Evolutionary conservation across 2,888 invertebrate genomes (phyloP).

Genomic region (Polymixis lichenea): DNA sequence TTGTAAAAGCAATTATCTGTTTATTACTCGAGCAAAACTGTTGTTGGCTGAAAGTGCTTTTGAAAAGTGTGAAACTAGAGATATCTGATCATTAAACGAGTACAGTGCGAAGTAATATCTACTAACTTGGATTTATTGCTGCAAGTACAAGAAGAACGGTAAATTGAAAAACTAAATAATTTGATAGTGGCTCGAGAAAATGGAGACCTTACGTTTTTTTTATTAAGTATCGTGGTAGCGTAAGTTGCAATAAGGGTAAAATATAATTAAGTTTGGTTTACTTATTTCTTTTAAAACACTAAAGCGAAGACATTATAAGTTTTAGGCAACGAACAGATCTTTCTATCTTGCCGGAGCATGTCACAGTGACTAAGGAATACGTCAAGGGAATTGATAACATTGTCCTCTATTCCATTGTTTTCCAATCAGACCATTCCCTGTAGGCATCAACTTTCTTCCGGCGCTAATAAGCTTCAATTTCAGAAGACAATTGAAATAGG

Average conservation of each 20-base stretch:
- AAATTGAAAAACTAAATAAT: slow-evolving; percentile 56
- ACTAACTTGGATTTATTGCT: slow-evolving; percentile 55
- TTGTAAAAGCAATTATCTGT: slow-evolving; percentile 30
- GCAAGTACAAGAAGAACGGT: slow-evolving; percentile 24
- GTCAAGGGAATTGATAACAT: background rate
- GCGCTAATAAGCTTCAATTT: background rate
- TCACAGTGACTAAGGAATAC: background rate
- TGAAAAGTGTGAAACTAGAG: slow-evolving; percentile 34
- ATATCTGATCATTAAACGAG: slow-evolving; percentile 52
- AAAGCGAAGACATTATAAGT: background rate
- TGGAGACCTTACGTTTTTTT: slow-evolving; percentile 13
- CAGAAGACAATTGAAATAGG: slow-evolving; percentile 8
- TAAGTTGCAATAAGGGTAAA: background rate
- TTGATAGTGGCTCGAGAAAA: slow-evolving; percentile 7
- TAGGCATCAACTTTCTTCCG: background rate
- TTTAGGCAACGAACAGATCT: background rate
- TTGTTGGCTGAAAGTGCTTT: slow-evolving; percentile 13
- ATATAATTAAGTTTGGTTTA: background rate
- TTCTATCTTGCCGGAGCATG: background rate
- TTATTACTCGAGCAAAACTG: slow-evolving; percentile 11
- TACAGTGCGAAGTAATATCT: slow-evolving; percentile 37
- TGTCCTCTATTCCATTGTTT: slow-evolving; percentile 25
- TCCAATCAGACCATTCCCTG: background rate
- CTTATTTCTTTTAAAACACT: background rate
- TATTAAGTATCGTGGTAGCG: background rate